These are phyloP conservation scores for Drosophila pseudoobscura DNA, from an alignment of 1,140 invertebrate species.

Conservation along the genomic window DNA sequence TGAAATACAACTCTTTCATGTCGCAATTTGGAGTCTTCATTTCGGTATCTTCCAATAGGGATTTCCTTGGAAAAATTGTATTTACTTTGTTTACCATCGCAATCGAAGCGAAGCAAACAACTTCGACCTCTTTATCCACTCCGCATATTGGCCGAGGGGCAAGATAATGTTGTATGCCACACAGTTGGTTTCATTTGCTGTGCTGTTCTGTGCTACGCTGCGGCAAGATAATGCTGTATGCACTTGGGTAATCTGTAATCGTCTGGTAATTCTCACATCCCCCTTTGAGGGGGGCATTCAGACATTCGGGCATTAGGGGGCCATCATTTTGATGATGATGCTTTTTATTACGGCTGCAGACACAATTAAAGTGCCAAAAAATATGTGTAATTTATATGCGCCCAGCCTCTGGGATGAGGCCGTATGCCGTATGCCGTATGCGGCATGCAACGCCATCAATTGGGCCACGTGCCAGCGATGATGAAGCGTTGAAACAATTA, in stretches of 20 bases:
- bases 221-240: constrained; percentile 44
- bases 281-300: background rate
- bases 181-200: background rate
- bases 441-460: constrained; percentile 33
- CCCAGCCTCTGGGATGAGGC: constrained; percentile 3
- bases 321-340: constrained; percentile 39
- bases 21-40: background rate
- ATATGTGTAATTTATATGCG: constrained; percentile 48
- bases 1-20: background rate
- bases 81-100: constrained; percentile 42
- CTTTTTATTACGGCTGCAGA: constrained; percentile 57
- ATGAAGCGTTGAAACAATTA: constrained; percentile 27
- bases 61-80: constrained; percentile 26
- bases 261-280: constrained; percentile 33
- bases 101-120: constrained; percentile 43
- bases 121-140: constrained; percentile 51
- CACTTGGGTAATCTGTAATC: constrained; percentile 48
- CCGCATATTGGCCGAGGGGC: background rate
- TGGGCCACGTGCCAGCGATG: constrained; percentile 53
- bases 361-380: constrained; percentile 63
- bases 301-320: constrained; percentile 16
- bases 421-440: background rate
- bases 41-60: background rate
- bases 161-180: background rate
- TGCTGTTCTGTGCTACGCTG: too few relatives aligned